Evolutionary conservation across 2,113 vertebrate species (phyloP).

Genomic region (Mustelus asterias): DNA sequence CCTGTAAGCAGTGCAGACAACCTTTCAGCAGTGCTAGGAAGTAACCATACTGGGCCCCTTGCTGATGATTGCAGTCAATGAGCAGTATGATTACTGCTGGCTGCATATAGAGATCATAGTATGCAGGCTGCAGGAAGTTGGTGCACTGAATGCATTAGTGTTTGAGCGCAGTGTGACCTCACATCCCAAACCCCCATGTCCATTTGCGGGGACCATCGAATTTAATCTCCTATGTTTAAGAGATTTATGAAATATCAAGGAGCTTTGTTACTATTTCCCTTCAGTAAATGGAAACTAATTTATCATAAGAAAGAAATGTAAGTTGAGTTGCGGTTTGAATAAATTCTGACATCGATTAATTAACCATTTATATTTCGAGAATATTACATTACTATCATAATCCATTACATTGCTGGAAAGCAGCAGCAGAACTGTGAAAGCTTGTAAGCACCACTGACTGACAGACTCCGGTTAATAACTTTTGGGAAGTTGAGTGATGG

Average conservation of each 20-base stretch:
- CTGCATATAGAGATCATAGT: too few species aligned
- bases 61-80: too few species aligned
- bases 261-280: neutral
- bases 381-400: neutral
- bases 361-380: neutral
- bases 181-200: too few species aligned
- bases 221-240: neutral
- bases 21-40: too few species aligned
- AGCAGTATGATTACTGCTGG: too few species aligned
- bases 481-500: neutral
- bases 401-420: neutral
- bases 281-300: neutral
- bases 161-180: too few species aligned
- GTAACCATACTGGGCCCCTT: too few species aligned
- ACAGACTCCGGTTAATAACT: neutral
- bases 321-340: neutral
- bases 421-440: neutral
- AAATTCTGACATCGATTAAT: neutral
- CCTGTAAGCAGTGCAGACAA: too few species aligned
- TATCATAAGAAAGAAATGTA: neutral
- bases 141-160: too few species aligned
- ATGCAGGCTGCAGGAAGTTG: too few species aligned
- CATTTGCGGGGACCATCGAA: too few species aligned
- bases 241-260: neutral
- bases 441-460: neutral